Evolutionary conservation across 1,140 invertebrate genomes (phyloP).

Genomic region (Eubasilissa regina): DNA sequence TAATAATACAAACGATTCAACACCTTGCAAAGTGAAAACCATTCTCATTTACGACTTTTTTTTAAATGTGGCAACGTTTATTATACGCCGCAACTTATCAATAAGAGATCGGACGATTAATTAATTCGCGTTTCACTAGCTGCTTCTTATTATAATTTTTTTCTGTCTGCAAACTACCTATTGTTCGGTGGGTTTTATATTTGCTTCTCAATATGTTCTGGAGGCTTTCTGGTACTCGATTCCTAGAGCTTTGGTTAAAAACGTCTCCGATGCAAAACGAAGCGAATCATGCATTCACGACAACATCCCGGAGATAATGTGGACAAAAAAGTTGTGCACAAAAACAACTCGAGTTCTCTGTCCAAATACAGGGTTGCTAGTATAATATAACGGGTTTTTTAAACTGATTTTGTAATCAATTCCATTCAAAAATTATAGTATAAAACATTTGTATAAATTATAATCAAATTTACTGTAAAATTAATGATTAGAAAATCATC

Average conservation of each 20-base stretch:
- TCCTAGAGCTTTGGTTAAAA: constrained; percentile 39
- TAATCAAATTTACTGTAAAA: too few relatives aligned
- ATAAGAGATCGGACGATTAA: background rate
- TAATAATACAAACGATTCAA: too few relatives aligned
- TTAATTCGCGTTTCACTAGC: constrained; percentile 5
- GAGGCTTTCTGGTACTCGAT: constrained; percentile 24
- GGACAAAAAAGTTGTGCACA: background rate
- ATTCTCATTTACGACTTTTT: too few relatives aligned
- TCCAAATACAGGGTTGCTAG: background rate
- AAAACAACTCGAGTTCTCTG: constrained; percentile 1
- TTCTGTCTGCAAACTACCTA: constrained; percentile 25
- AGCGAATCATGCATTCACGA: constrained; percentile 44
- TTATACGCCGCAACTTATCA: too few relatives aligned
- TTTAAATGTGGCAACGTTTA: too few relatives aligned
- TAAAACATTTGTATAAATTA: too few relatives aligned
- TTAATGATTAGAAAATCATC: too few relatives aligned
- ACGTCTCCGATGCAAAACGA: constrained; percentile 43
- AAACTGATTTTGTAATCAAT: background rate
- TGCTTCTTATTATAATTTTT: constrained; percentile 8
- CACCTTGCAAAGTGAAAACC: too few relatives aligned
- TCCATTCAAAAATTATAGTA: too few relatives aligned
- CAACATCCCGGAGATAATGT: constrained; percentile 20
- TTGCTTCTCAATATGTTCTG: constrained; percentile 17
- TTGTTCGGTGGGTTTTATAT: constrained; percentile 35
- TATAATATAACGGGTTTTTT: background rate